These are phyloP conservation scores for Heterohyrax brucei DNA, from an alignment of 2,797 vertebrate genomes.

Conservation along the genomic window DNA sequence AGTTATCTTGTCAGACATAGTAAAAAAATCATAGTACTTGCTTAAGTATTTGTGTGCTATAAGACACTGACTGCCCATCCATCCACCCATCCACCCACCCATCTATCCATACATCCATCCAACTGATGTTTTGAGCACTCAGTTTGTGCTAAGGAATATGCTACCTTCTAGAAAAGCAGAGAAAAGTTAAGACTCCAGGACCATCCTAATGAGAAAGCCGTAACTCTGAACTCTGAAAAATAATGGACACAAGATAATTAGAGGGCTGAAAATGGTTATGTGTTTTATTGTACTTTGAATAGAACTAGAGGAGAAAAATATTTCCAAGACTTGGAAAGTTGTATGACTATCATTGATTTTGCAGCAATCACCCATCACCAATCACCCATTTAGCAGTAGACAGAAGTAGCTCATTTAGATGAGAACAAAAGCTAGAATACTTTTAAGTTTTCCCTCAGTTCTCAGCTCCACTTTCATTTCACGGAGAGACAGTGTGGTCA, in stretches of 20 bases:
- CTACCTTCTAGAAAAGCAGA: neutral
- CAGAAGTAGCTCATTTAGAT: conserved; percentile 54
- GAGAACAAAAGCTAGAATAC: conserved; percentile 72
- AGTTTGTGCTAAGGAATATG: neutral
- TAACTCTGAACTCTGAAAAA: neutral
- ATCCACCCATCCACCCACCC: neutral
- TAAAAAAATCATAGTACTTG: neutral
- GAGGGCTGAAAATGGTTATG: neutral
- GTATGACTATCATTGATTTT: conserved; percentile 6
- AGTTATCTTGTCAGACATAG: neutral
- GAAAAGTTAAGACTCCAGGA: conserved; percentile 2
- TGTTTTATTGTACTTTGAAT: neutral
- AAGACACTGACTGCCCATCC: neutral
- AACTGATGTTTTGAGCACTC: neutral
- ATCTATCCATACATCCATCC: neutral
- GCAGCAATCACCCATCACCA: conserved; percentile 51
- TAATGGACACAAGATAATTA: conserved; percentile 25
- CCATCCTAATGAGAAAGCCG: conserved; percentile 27
- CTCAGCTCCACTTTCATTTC: conserved; percentile 60
- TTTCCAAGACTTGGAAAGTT: neutral
- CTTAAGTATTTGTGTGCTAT: neutral
- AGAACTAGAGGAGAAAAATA: neutral
- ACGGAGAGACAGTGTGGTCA: conserved; percentile 53
- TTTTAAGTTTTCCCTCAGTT: neutral
- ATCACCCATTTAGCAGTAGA: conserved; percentile 64